These are phyloP conservation scores for Palythoa grandiflora DNA, from an alignment of 92 coral and sea anemone species.

Conservation along the genomic window DNA sequence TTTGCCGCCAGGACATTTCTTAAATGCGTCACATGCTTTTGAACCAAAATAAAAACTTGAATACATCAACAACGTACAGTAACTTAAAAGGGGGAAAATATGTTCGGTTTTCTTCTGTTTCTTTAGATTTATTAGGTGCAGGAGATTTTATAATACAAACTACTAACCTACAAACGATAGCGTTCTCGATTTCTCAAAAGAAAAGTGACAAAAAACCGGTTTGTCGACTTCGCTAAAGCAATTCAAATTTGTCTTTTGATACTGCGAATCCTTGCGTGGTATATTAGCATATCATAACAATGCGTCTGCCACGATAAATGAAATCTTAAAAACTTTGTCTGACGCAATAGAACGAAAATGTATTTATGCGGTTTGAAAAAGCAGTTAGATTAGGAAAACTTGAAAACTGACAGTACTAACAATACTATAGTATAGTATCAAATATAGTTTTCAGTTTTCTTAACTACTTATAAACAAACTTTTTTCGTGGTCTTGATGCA, in stretches of 20 bases:
- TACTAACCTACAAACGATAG: background rate
- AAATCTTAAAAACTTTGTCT: too few relatives aligned
- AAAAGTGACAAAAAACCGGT: slow-evolving; percentile 12
- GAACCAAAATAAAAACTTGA: background rate
- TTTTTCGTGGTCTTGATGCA: too few relatives aligned
- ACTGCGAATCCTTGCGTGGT: background rate
- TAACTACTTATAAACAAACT: too few relatives aligned
- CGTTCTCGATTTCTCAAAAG: background rate
- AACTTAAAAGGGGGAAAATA: too few relatives aligned
- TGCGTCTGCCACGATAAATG: too few relatives aligned
- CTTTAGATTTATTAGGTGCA: background rate
- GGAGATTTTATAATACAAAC: background rate
- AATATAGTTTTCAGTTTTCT: too few relatives aligned
- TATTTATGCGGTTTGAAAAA: too few relatives aligned
- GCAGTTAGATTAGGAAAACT: too few relatives aligned
- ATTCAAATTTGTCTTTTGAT: background rate
- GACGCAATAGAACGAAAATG: too few relatives aligned
- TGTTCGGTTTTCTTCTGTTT: background rate
- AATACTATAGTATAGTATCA: too few relatives aligned
- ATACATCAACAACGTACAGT: background rate
- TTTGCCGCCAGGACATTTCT: background rate
- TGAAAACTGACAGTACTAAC: too few relatives aligned
- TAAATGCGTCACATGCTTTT: slow-evolving; percentile 16
- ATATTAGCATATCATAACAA: slow-evolving; percentile 40
- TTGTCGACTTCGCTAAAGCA: slow-evolving; percentile 14